Evolutionary conservation across 2,797 vertebrate genomes (phyloP).

Genomic region (Lithobates pipiens): DNA sequence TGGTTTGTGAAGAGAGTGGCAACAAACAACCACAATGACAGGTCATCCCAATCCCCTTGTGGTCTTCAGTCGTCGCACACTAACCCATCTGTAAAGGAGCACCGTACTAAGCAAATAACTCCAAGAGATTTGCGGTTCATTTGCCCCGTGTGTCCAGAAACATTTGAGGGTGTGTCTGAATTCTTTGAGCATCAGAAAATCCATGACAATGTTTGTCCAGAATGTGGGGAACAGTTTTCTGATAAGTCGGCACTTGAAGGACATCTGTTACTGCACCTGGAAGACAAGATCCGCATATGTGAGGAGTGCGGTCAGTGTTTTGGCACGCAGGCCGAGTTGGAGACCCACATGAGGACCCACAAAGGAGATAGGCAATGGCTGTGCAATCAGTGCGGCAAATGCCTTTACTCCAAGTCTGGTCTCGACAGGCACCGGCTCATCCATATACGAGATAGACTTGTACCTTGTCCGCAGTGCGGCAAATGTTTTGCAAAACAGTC

Average conservation of each 20-base stretch:
- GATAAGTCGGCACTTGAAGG: background rate
- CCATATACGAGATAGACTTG: conserved; percentile 52
- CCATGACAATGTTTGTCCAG: conserved; percentile 7
- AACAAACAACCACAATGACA: background rate
- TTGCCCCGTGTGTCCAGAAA: conserved; percentile 16
- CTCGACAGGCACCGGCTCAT: conserved; percentile 38
- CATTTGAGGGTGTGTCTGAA: background rate
- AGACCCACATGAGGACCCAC: conserved; percentile 64
- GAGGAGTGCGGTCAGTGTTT: conserved; percentile 31
- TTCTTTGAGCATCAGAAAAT: conserved; percentile 38
- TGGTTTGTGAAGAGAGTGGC: conserved; percentile 27
- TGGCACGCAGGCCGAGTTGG: conserved; percentile 26
- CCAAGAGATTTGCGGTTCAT: background rate
- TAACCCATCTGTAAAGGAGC: background rate
- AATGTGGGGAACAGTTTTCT: conserved; percentile 4
- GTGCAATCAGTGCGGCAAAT: conserved; percentile 60
- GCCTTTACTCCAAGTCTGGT: conserved; percentile 29
- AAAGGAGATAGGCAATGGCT: conserved; percentile 44
- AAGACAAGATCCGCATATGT: conserved; percentile 33
- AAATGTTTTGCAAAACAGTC: conserved; percentile 51
- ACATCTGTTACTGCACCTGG: conserved; percentile 20
- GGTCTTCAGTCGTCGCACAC: background rate
- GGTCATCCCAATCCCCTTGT: background rate
- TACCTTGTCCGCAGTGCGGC: conserved; percentile 39
- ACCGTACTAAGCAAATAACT: background rate